Evolutionary conservation across 2,113 vertebrate genomes (phyloP), one percentile per base, ranked within the genome.

Genomic region (Salvelinus alpinus): DNA sequence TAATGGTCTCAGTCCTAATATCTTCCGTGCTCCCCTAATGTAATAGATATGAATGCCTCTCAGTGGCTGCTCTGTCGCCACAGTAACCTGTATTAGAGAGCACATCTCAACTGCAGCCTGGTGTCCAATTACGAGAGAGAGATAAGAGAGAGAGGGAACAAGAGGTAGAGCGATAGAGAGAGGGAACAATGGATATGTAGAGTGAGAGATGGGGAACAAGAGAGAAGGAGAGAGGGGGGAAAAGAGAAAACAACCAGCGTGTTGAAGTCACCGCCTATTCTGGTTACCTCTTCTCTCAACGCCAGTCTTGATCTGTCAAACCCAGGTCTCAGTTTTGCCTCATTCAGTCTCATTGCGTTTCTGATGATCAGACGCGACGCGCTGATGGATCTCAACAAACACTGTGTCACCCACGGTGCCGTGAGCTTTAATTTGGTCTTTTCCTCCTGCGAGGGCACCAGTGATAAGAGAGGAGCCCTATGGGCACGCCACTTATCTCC

Each of bases 401-500:
- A 44, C 38, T 44, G 38, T 44, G 38, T 44, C 38, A 44, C 9
- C 2, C 38, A 44, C 9, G 38, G 38, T 44, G 38, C 38, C 38
- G 38, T 44, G 38, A 11, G 38, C 38, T 54, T 75, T 69, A 31
- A 60, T 31, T 59, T 0, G 8, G 24, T 70, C 16, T 20, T 64
- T 64, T 64, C n/a, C 34, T 54, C n/a, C 31, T 68, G 47, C 54
- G 29, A 22, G 29, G 18, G 47, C 73, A 20, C 24, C 22, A 38
- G 24, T 29, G 47, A 65, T 60, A 54, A 81, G 77, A 71, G 67
- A 47, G 14, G 60, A 14, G 64, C 47, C 59, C 38, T 3, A 44
- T 44, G 38, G 38, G 38, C 38, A 11, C 2, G 71, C 67, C 29
- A 73, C 67, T 66, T 74, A 70, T 74, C 68, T 76, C 24, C 59